Base-by-base conservation (phyloP, 1,140 invertebrate species). In the Drosophila parabipectinata region DNA sequence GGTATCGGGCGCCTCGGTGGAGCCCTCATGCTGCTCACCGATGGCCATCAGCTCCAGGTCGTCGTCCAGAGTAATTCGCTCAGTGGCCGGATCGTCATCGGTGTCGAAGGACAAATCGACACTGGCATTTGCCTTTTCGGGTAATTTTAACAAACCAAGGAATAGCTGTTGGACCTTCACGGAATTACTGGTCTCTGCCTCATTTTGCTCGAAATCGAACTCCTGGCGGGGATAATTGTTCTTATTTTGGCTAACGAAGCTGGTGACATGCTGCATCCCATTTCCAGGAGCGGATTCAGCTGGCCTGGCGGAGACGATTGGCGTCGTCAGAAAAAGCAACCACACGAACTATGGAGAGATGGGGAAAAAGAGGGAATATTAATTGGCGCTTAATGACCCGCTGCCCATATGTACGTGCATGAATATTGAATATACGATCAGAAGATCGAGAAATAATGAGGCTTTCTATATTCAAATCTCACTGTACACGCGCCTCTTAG, bases 181-280 rank as follows among this genome's bases (percentile, higher is more conserved):
- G 45, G 85, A 85, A 14, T 68, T 85, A 6, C 59, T 75, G 14
- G 62, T 51, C 37, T 90, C 79, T 32, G 73, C 77, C 44, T 79
- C 77, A 44, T 77, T 89, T 6, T 66, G 90, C 34, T 90, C 74
- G 34, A 74, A 84, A 51, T 90, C 77, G 21, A 90, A 90, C 37
- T 90, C 88, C 18, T 66, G 48, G 1, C 57, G 71, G 21, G 50
- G 48, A 28, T 18, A 10, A 9, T 47, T 47, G 4, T 10, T 47
- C 18, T 47, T 10, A 9, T 60, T 72, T 37, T 57, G 48, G 47
- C 75, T 63, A 2, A 88, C 73, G 47, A 75, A 81, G 64, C 68
- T 83, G n/a, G 79, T 63, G 26, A 90, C 85, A 30, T 84, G 88
- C 18, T 26, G 47, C 48, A 57, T 68, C 9, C 48, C 62, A 51